Percentiles rank a stretch among this genome's conserved stretches.
Conservation (phyloP, 2,797 vertebrate genomes). For the Aeoliscus strigatus region DNA sequence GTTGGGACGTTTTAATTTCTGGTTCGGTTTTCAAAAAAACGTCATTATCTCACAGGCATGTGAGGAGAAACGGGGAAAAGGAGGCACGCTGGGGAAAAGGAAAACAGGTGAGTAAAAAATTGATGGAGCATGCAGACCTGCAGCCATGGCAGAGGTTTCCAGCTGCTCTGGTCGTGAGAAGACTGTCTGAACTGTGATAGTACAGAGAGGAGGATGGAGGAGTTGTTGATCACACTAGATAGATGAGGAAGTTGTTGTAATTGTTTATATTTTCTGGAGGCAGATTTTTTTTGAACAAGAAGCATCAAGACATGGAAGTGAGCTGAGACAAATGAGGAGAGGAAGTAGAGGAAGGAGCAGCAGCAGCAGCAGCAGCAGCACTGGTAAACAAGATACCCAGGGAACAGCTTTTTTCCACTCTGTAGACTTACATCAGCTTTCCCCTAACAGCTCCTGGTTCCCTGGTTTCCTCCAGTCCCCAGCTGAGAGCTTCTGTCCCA, state of each 20-base stretch:
- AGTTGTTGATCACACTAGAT: too few relatives aligned
- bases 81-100: not conserved
- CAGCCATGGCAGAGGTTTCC: constrained; percentile 27
- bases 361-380: constrained; percentile 3
- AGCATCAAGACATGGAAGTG: not conserved
- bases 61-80: constrained; percentile 1
- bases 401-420: constrained; percentile 53
- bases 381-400: constrained; percentile 63
- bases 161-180: constrained; percentile 20
- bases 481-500: constrained; percentile 29
- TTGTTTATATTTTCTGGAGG: too few relatives aligned
- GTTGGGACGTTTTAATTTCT: constrained; percentile 3
- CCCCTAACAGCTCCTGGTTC: constrained; percentile 39
- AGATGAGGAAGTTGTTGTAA: too few relatives aligned
- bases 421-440: constrained; percentile 50
- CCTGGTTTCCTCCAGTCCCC: constrained; percentile 45
- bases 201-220: too few relatives aligned
- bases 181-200: constrained; percentile 20
- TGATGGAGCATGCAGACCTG: constrained; percentile 12
- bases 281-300: too few relatives aligned
- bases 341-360: constrained; percentile 29
- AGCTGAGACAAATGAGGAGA: constrained; percentile 6
- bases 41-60: too few relatives aligned
- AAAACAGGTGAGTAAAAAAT: constrained; percentile 11
- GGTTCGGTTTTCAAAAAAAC: too few relatives aligned